Percentiles rank a stretch among this genome's conserved stretches.
phyloP scores from a whole-genome alignment of 2,113 vertebrate genomes.

The Tympanuchus pallidicinctus region DNA sequence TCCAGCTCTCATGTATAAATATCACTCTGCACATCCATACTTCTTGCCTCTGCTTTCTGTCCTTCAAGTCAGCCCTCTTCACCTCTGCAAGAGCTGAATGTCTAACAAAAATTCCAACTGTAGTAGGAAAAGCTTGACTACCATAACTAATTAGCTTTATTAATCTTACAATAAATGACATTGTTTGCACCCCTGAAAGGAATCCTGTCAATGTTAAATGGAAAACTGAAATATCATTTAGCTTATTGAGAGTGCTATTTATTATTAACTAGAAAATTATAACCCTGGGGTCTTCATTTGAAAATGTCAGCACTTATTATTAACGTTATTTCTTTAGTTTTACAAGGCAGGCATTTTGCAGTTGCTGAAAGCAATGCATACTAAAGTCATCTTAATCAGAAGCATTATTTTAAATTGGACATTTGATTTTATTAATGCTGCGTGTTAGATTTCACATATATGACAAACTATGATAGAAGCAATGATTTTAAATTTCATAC shows the following conservation, averaged over 20 bases:
- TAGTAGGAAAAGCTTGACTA: not conserved
- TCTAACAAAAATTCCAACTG: not conserved
- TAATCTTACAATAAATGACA: constrained; percentile 29
- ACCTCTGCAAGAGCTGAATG: not conserved
- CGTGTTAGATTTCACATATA: not conserved
- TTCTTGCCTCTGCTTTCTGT: not conserved
- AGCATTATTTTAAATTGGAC: not conserved
- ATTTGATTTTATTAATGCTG: not conserved
- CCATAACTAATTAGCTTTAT: constrained; percentile 12
- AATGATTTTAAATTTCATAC: not conserved
- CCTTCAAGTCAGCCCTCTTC: not conserved
- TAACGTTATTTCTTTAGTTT: constrained; percentile 3
- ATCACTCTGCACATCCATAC: not conserved
- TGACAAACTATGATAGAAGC: not conserved
- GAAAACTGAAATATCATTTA: constrained; percentile 17
- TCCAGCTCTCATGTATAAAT: not conserved
- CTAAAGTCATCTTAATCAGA: not conserved
- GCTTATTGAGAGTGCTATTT: constrained; percentile 10
- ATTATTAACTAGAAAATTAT: constrained; percentile 25
- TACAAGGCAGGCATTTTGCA: not conserved
- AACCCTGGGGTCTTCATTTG: not conserved
- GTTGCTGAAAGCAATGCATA: constrained; percentile 3
- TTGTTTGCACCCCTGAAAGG: not conserved
- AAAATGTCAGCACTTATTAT: constrained; percentile 55
- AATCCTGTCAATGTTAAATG: not conserved